A percentile compares a stretch with the other conserved stretches of the same genome.
Evolutionary conservation across 2,113 vertebrate genomes (phyloP).

Genomic region (Epinephelus lanceolatus): DNA sequence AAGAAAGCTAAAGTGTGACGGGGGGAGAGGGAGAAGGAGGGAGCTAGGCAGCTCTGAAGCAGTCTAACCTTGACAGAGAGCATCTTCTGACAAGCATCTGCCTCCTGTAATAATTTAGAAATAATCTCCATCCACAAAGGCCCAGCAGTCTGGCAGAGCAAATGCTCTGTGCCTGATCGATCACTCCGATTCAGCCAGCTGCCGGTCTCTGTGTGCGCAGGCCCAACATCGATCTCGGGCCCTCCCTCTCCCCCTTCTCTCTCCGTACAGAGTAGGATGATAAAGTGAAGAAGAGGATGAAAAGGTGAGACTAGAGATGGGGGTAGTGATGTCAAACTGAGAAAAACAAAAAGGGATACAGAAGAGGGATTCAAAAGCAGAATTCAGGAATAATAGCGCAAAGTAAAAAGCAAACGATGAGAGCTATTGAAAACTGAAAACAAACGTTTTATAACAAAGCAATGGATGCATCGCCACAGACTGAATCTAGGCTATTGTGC

Average conservation of each 20-base stretch:
- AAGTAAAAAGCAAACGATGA: background rate
- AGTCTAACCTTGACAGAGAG: slow-evolving; percentile 86
- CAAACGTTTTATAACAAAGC: slow-evolving; percentile 7
- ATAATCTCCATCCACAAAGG: slow-evolving; percentile 85
- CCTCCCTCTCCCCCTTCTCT: slow-evolving; percentile 11
- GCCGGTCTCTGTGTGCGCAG: slow-evolving; percentile 66
- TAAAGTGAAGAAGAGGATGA: slow-evolving; percentile 48
- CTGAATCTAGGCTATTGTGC: background rate
- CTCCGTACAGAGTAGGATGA: slow-evolving; percentile 41
- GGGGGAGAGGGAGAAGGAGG: slow-evolving; percentile 11
- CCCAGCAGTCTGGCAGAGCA: slow-evolving; percentile 83
- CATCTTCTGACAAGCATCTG: slow-evolving; percentile 86
- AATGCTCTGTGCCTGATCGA: slow-evolving; percentile 81
- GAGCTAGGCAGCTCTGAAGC: slow-evolving; percentile 42
- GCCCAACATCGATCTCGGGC: slow-evolving; percentile 76
- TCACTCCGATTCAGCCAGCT: slow-evolving; percentile 79
- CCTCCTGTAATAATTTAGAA: slow-evolving; percentile 87
- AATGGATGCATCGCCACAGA: background rate
- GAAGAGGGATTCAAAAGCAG: slow-evolving; percentile 12
- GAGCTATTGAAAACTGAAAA: slow-evolving; percentile 15
- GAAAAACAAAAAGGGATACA: slow-evolving; percentile 41
- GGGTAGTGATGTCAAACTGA: slow-evolving; percentile 42
- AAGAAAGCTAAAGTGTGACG: slow-evolving; percentile 39
- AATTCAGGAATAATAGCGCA: slow-evolving; percentile 24
- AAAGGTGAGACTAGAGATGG: slow-evolving; percentile 53